Evolutionary conservation across 2,797 vertebrate genomes (phyloP).

Genomic region (Anolis apletophallus): DNA sequence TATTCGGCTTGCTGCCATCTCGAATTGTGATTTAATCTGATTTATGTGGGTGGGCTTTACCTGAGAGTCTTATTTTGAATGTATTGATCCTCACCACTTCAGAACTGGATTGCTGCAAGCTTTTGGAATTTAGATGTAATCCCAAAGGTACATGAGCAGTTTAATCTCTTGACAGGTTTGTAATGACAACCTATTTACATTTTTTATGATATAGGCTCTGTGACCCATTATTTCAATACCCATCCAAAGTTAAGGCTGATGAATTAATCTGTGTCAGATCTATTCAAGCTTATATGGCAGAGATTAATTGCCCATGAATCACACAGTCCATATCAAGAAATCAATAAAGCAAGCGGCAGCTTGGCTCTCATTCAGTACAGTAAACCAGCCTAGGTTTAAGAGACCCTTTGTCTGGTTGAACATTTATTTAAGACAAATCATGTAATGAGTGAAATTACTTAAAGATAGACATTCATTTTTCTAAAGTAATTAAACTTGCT

Average conservation of each 20-base stretch:
- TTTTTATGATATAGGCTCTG: slow-evolving; percentile 41
- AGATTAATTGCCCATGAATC: slow-evolving; percentile 47
- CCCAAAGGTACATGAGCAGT: neutral
- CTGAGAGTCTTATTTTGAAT: slow-evolving; percentile 46
- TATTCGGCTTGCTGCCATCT: slow-evolving; percentile 43
- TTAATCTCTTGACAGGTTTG: slow-evolving; percentile 13
- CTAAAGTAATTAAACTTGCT: slow-evolving; percentile 64
- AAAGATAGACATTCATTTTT: slow-evolving; percentile 59
- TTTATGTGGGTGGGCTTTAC: slow-evolving; percentile 23
- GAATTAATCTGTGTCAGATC: slow-evolving; percentile 44
- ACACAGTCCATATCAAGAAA: slow-evolving; percentile 58
- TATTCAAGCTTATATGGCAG: slow-evolving; percentile 38
- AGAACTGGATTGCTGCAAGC: slow-evolving; percentile 19
- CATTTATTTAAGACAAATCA: slow-evolving; percentile 52
- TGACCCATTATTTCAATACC: slow-evolving; percentile 26
- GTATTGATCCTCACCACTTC: slow-evolving; percentile 45
- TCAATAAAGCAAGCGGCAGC: slow-evolving; percentile 53
- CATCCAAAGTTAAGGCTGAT: slow-evolving; percentile 37
- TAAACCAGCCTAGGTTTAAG: slow-evolving; percentile 62
- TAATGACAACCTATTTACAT: neutral
- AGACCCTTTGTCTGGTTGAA: slow-evolving; percentile 65
- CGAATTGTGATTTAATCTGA: slow-evolving; percentile 50
- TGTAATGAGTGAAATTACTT: slow-evolving; percentile 61
- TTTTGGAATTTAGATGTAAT: slow-evolving; percentile 30
- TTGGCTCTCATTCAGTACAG: slow-evolving; percentile 61